These are phyloP conservation scores for Dipodomys merriami DNA, from an alignment of 2,113 vertebrate species.

Conservation along the genomic window DNA sequence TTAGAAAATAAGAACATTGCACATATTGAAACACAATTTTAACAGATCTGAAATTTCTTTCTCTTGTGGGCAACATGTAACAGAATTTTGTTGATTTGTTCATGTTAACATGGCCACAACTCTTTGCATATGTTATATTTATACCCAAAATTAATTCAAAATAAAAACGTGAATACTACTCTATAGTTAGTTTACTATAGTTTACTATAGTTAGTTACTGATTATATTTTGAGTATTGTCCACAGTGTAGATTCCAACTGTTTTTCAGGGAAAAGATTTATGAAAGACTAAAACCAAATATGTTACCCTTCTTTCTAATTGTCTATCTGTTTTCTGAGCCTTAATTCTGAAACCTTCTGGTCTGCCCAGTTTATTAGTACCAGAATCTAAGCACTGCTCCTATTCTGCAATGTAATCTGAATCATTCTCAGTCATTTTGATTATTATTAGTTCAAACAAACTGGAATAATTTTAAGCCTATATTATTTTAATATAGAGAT, in stretches of 20 bases:
- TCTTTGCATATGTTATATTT: not conserved
- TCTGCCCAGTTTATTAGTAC: slow-evolving; percentile 21
- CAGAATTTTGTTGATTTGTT: not conserved
- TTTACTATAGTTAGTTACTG: too few relatives aligned
- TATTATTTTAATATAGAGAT: slow-evolving; percentile 44
- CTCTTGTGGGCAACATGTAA: not conserved
- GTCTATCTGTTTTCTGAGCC: slow-evolving; percentile 7
- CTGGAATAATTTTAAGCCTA: slow-evolving; percentile 37
- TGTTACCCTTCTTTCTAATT: slow-evolving; percentile 63
- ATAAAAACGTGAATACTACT: slow-evolving; percentile 39
- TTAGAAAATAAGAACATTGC: not conserved
- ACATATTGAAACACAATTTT: not conserved
- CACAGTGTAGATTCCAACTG: slow-evolving; percentile 32
- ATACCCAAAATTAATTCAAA: not conserved
- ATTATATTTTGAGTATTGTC: slow-evolving; percentile 50
- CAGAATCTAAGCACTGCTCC: not conserved
- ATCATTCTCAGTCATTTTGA: slow-evolving; percentile 40
- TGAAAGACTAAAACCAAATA: slow-evolving; percentile 44
- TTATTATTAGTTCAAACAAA: slow-evolving; percentile 50
- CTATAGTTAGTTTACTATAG: slow-evolving; percentile 53
- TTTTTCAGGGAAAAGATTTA: slow-evolving; percentile 47
- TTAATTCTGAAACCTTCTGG: slow-evolving; percentile 23
- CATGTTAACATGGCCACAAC: not conserved
- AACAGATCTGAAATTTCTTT: not conserved
- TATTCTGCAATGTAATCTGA: slow-evolving; percentile 18